Base-by-base conservation (phyloP, 1,140 invertebrate genomes). In the Zaprionus kolodkinae region DNA sequence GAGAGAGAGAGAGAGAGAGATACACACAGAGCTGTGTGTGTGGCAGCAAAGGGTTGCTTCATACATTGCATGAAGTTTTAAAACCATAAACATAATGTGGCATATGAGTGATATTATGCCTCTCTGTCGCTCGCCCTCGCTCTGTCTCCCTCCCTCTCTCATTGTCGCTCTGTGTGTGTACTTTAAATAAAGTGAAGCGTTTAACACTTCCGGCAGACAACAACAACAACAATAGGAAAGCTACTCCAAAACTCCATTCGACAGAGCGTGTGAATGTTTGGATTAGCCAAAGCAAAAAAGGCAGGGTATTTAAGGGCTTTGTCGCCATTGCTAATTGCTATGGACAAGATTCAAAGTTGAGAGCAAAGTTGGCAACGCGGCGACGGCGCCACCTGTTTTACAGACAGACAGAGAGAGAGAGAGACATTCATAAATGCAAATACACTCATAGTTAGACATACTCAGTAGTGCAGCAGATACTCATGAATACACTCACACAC, bases 121-220 rank as follows among this genome's bases (percentile, higher is more conserved):
- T 48, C 30, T 52, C 54, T n/a, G 38, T 59, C 45, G 12, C 70
- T 61, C 50, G 35, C 38, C 25, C 36, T 54, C 25, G 13, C 15
- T 66, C 62, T 3, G 70, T 55, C 68, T 59, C 15, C 57, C n/a
- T 59, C 40, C 33, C 61, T 59, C 21, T 36, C 60, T 35, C n/a
- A 27, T 67, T 68, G 48, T 72, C 48, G 50, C 45, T 74, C 43
- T 78, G 77, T 81, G 50, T 78, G 77, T 81, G 68, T 85, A 81
- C 72, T 88, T 85, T 79, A 89, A 88, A 89, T 88, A 89, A 88
- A 89, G 81, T 85, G 78, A 88, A 88, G 85, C 81, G 85, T 89
- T 88, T 88, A 88, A 88, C 85, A 88, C 85, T 88, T 88, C 85
- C 85, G 85, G 85, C 85, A 81, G 81, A 88, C 83, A 73, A 62